These are phyloP conservation scores for Sebastes alutus DNA, from an alignment of 2,797 vertebrate species.

Conservation along the genomic window DNA sequence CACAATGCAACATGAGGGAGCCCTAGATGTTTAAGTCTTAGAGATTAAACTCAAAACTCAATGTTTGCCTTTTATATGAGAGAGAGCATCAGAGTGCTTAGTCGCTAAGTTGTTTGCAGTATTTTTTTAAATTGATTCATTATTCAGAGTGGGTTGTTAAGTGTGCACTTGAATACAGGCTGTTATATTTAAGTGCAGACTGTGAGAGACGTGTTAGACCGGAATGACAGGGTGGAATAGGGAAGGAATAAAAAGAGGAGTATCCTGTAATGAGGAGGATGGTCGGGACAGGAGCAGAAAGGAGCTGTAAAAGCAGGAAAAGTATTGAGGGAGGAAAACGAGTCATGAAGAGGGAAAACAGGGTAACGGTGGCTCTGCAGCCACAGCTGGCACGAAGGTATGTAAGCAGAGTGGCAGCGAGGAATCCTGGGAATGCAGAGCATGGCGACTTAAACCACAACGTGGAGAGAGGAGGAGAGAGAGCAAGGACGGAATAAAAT, in stretches of 20 bases:
- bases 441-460: conserved; percentile 32
- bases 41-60: not conserved
- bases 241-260: not conserved
- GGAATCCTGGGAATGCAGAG: conserved; percentile 75
- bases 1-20: not conserved
- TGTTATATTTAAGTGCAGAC: not conserved
- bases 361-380: conserved; percentile 15
- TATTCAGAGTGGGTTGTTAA: not conserved
- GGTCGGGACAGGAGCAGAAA: not conserved
- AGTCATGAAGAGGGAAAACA: not conserved
- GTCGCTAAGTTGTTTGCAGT: not conserved
- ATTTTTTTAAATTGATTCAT: not conserved
- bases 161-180: not conserved
- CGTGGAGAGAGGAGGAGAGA: not conserved
- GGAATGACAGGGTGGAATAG: not conserved
- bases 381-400: conserved; percentile 61
- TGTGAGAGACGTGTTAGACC: not conserved
- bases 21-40: not conserved
- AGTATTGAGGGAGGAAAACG: not conserved
- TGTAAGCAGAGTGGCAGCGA: conserved; percentile 59
- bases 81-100: not conserved
- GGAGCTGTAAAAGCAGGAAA: not conserved
- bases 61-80: not conserved
- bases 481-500: not conserved
- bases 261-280: not conserved